Evolutionary conservation across 2,113 vertebrate species (phyloP), one percentile per base, ranked within the genome.

Genomic region (Ivindomyrus marchei): DNA sequence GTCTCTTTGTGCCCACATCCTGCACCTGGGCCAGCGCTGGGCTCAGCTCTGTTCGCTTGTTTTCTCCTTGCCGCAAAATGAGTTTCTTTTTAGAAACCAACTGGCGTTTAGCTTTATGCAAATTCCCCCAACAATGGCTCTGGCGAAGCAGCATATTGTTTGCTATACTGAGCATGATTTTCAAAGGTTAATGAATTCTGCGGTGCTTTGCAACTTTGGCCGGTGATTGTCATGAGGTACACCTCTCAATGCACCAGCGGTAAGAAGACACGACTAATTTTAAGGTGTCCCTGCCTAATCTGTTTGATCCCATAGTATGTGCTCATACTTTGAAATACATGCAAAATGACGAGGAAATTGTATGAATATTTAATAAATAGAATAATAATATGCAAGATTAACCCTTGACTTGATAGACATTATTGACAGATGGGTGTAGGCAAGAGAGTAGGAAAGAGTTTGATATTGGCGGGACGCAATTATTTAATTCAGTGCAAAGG

Each of bases 41-140:
- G 49, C 13, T 21, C 21, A 46, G n/a, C 52, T 31, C n/a, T 42
- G 24, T 62, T 88, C 84, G 19, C 53, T 47, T 31, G 52, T 87
- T 70, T 62, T 58, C 62, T 53, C 24, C 85, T 80, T 77, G 49
- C 86, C 2, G 70, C 58, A 88, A 62, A 62, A 70, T 58, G 66
- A 83, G 86, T 87, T 49, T 31, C 84, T 90, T 87, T 90, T 87
- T 53, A 66, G 31, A 77, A 87, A 90, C 45, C 89, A 50, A 90
- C 56, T 74, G 89, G 89, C 89, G 45, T 85, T 90, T 77, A 50
- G 85, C 84, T 49, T 50, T 87, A 87, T 90, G 89, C 84, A 87
- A 90, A 90, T 90, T 42, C 47, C 74, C 46, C 21, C 89, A 89
- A 27, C 77, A 58, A 88, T 36, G 77, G 39, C 89, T 46, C 39